These are phyloP conservation scores for Holacanthella duospinosa DNA, from an alignment of 2,888 invertebrate genomes.

Conservation along the genomic window DNA sequence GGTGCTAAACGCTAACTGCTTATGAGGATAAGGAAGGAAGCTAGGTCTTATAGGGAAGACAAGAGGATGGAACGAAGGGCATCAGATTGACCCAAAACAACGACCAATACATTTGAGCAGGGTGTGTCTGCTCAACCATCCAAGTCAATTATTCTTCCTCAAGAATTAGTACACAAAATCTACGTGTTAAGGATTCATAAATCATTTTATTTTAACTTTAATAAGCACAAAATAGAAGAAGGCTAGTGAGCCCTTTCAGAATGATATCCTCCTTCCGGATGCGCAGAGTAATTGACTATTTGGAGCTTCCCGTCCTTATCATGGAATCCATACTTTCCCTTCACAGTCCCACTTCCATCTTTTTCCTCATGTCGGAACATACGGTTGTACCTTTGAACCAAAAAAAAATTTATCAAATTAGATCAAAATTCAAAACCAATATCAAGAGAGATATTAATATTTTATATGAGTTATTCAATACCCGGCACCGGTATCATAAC, in stretches of 20 bases:
- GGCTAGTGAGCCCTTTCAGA: constrained; percentile 41
- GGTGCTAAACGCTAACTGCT: neutral
- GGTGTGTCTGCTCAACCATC: neutral
- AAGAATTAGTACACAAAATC: neutral
- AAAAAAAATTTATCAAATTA: constrained; percentile 34
- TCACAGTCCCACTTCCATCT: constrained; percentile 61
- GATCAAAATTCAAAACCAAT: neutral
- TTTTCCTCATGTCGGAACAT: constrained; percentile 71
- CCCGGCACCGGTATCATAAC: constrained; percentile 75
- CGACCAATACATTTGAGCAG: neutral
- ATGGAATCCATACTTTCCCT: constrained; percentile 69
- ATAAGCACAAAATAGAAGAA: neutral
- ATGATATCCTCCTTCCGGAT: constrained; percentile 59
- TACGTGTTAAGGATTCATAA: neutral
- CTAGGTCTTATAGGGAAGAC: neutral
- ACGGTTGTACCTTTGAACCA: constrained; percentile 66
- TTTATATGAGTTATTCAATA: too few relatives aligned
- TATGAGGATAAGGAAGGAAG: neutral
- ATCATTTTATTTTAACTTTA: neutral
- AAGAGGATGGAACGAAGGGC: constrained; percentile 3
- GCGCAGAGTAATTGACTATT: constrained; percentile 62
- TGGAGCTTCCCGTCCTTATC: constrained; percentile 65
- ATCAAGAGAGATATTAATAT: neutral
- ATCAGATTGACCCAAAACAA: neutral
- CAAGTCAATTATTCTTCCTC: neutral